These are phyloP conservation scores for Chironex yamaguchii DNA, from an alignment of 30 jellyfish, hydroid and myxozoan genomes.

Conservation along the genomic window DNA sequence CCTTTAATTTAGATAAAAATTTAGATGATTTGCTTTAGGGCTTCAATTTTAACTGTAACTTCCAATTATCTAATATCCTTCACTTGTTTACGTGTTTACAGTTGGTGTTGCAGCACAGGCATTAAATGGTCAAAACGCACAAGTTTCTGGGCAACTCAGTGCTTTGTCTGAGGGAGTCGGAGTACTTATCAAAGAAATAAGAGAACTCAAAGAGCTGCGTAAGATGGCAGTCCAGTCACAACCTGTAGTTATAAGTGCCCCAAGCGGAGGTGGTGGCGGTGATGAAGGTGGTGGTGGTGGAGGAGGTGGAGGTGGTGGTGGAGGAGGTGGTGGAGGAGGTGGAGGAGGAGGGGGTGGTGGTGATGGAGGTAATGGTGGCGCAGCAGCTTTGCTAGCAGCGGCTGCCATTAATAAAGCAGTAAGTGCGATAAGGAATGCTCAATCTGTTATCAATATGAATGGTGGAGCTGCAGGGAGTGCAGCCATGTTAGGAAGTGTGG, in stretches of 20 bases:
- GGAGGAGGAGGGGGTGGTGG: slow-evolving; percentile 73
- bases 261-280: slow-evolving; percentile 53
- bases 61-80: background rate
- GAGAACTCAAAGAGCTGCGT: slow-evolving; percentile 80
- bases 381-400: slow-evolving; percentile 73
- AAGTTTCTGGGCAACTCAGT: slow-evolving; percentile 92
- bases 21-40: too few relatives aligned
- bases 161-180: slow-evolving; percentile 97
- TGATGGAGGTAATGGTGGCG: slow-evolving; percentile 59
- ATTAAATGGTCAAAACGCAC: slow-evolving; percentile 72
- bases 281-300: slow-evolving; percentile 60
- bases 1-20: too few relatives aligned
- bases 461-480: too few relatives aligned
- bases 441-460: slow-evolving; percentile 71
- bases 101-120: slow-evolving; percentile 72
- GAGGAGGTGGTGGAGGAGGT: slow-evolving; percentile 58
- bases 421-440: slow-evolving; percentile 77
- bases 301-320: slow-evolving; percentile 62
- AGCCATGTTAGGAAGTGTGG: slow-evolving; percentile 69
- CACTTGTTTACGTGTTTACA: background rate
- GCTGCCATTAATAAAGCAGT: slow-evolving; percentile 77
- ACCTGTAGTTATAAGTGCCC: slow-evolving; percentile 29
- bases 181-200: slow-evolving; percentile 82
- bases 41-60: too few relatives aligned
- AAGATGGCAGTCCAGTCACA: slow-evolving; percentile 26